phyloP scores from a whole-genome alignment of 1,140 invertebrate genomes.

The Drosophila erecta region DNA sequence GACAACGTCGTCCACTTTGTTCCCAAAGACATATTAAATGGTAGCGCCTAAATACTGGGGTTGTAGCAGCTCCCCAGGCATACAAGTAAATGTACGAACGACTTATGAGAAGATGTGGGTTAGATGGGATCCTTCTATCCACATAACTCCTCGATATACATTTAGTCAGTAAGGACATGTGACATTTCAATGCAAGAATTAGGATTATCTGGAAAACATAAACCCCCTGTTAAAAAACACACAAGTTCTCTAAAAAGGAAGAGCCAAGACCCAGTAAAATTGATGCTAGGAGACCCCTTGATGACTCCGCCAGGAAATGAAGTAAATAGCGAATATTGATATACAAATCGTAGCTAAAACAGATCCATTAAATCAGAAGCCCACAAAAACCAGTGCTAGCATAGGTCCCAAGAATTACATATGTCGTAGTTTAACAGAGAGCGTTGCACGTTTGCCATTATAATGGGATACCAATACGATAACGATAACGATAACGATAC shows the following conservation, averaged over 20 bases:
- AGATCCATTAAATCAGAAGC: slow-evolving; percentile 21
- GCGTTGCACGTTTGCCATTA: slow-evolving; percentile 45
- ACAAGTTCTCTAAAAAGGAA: slow-evolving; percentile 3
- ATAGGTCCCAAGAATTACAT: slow-evolving; percentile 24
- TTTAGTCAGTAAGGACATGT: slow-evolving; percentile 62
- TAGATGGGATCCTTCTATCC: not conserved
- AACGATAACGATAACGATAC: slow-evolving; percentile 38
- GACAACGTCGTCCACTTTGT: slow-evolving; percentile 66
- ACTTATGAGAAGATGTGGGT: slow-evolving; percentile 1
- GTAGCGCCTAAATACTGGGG: slow-evolving; percentile 44
- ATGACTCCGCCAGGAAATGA: slow-evolving; percentile 1
- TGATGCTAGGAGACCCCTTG: not conserved
- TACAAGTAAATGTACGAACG: not conserved
- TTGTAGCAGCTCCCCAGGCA: slow-evolving; percentile 6
- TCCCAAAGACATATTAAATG: slow-evolving; percentile 81
- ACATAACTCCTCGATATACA: slow-evolving; percentile 26
- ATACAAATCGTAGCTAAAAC: slow-evolving; percentile 38
- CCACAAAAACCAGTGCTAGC: slow-evolving; percentile 16
- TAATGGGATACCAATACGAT: slow-evolving; percentile 41
- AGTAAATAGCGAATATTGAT: slow-evolving; percentile 26
- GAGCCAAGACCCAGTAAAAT: slow-evolving; percentile 40
- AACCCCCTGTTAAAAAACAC: slow-evolving; percentile 28
- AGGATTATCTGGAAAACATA: slow-evolving; percentile 28
- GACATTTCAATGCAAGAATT: slow-evolving; percentile 77
- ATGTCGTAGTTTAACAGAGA: slow-evolving; percentile 35